A percentile compares a stretch with the other conserved stretches of the same genome.
These are phyloP conservation scores for Eptesicus fuscus DNA, from an alignment of 2,113 vertebrate genomes.

Conservation along the genomic window DNA sequence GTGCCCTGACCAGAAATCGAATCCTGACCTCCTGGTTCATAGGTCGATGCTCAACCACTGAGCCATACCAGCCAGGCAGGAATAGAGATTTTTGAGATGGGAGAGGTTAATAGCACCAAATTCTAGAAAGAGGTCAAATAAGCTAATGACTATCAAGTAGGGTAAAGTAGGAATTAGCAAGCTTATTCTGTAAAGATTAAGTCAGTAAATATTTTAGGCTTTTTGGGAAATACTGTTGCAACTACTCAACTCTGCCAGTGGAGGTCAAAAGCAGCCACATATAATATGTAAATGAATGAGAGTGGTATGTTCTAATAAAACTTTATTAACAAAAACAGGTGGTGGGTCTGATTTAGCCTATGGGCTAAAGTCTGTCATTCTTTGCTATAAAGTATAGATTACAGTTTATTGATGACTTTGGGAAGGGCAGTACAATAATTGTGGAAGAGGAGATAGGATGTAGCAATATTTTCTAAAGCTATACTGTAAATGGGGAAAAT, in stretches of 20 bases:
- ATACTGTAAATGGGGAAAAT: not conserved
- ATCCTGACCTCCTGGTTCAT: too few relatives aligned
- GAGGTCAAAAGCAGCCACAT: not conserved
- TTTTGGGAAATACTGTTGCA: not conserved
- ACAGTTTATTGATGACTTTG: not conserved
- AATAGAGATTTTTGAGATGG: not conserved
- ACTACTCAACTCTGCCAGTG: not conserved
- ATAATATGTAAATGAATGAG: not conserved
- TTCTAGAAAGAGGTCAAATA: constrained; percentile 11
- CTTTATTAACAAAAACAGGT: not conserved
- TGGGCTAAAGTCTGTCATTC: not conserved
- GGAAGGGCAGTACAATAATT: not conserved
- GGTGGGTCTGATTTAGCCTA: not conserved
- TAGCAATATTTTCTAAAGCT: not conserved
- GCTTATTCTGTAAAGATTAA: not conserved
- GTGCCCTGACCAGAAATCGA: too few relatives aligned
- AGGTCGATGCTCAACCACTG: too few relatives aligned
- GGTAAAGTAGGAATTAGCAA: not conserved
- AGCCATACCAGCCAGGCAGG: too few relatives aligned
- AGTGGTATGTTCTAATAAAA: not conserved
- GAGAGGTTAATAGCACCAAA: not conserved
- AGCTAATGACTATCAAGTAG: not conserved
- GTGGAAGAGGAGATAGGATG: not conserved
- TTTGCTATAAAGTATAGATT: not conserved
- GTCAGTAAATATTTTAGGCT: not conserved